Conservation (phyloP, 2,113 vertebrate species). For the Ciconia boyciana region DNA sequence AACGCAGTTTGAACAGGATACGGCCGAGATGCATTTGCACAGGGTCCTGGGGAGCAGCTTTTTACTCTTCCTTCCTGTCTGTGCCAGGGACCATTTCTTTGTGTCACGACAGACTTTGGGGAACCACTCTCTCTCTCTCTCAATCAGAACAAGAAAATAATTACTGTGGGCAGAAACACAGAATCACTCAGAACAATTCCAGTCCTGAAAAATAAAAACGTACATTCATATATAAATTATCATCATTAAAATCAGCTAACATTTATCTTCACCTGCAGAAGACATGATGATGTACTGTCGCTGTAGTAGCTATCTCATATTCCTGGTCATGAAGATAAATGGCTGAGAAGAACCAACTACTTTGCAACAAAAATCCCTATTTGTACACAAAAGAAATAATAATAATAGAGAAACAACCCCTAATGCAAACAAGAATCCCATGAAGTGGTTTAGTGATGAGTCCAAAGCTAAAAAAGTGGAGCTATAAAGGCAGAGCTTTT, state of each 20-base stretch:
- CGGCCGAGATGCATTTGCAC: not conserved
- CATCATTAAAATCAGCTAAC: not conserved
- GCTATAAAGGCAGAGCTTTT: not conserved
- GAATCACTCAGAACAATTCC: not conserved
- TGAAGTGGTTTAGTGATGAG: not conserved
- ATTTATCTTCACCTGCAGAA: constrained; percentile 17
- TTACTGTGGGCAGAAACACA: constrained; percentile 48
- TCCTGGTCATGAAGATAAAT: constrained; percentile 21
- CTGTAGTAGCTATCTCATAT: not conserved
- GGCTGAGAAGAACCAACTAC: not conserved
- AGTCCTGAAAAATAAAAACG: not conserved
- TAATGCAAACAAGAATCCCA: not conserved
- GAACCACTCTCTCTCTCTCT: not conserved
- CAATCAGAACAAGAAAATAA: constrained; percentile 49
- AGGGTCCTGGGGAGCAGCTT: not conserved
- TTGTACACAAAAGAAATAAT: constrained; percentile 6
- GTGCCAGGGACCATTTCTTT: not conserved
- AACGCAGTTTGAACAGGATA: not conserved
- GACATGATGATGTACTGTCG: not conserved
- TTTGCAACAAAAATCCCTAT: not conserved
- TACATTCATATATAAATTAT: not conserved
- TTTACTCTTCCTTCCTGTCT: not conserved
- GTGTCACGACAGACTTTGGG: not conserved
- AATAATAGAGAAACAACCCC: not conserved
- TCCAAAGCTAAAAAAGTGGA: not conserved